Evolutionary conservation across 2,888 invertebrate species (phyloP).

Genomic region (Spatulosminthurus flaviceps): DNA sequence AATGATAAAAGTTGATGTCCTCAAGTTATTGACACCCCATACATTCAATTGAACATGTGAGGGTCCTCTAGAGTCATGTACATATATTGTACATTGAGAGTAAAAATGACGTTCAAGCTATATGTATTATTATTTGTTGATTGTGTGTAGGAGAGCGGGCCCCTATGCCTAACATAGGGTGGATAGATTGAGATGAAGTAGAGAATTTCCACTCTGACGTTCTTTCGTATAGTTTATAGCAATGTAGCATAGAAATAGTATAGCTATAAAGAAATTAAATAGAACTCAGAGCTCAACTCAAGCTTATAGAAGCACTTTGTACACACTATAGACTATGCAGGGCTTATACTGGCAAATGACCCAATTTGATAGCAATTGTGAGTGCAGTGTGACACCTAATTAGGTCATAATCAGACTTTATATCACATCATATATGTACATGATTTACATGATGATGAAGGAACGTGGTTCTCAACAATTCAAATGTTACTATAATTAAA

Average conservation of each 20-base stretch:
- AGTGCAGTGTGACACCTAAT: conserved; percentile 50
- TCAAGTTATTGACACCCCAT: not conserved
- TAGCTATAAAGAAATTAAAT: not conserved
- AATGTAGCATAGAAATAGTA: not conserved
- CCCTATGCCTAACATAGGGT: too few relatives aligned
- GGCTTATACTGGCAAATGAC: conserved; percentile 51
- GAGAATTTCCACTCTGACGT: not conserved
- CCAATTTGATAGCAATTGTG: conserved; percentile 59
- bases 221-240: not conserved
- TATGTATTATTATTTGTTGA: not conserved
- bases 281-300: not conserved
- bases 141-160: too few relatives aligned
- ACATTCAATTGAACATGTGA: not conserved
- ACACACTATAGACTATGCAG: too few relatives aligned
- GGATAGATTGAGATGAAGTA: not conserved
- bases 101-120: not conserved
- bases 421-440: not conserved
- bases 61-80: not conserved
- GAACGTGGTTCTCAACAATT: conserved; percentile 15
- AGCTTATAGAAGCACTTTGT: too few relatives aligned
- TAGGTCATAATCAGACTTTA: conserved; percentile 49
- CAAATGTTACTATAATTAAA: conserved; percentile 7
- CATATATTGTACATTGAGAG: not conserved
- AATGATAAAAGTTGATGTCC: too few relatives aligned
- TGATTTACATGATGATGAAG: conserved; percentile 1